Base-by-base conservation (phyloP, 1,140 invertebrate species). In the Scylla paramamosain region DNA sequence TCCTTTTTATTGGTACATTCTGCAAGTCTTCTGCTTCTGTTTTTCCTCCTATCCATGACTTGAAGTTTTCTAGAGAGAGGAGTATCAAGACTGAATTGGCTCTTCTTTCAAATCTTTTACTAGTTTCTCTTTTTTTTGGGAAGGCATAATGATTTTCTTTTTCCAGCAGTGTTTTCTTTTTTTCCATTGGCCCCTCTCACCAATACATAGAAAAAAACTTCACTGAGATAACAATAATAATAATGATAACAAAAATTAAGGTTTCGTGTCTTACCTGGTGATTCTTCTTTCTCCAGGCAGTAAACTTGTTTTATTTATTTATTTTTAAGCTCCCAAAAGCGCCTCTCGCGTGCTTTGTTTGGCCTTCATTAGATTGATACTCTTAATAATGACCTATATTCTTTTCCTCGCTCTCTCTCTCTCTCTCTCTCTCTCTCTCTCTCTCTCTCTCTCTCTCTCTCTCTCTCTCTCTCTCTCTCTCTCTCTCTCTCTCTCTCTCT, bases 381-480 rank as follows among this genome's bases (percentile, higher is more conserved):
- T 29, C 31, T 29, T 87, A 16, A 25, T 29, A 25, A 16, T 87
- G 16, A 25, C 84, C 31, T 29, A 25, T 29, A 25, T 29, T 87
- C 84, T 87, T 29, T 87, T 29, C n/a, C n/a, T n/a, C n/a, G n/a
- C n/a, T n/a, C n/a, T n/a, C n/a, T n/a, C n/a, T n/a, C n/a, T n/a
- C n/a, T 87, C 10, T 87, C 84, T 87, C 84, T 87, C 84, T 87
- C 84, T 87, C 84, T 87, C 84, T 87, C 84, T 87, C 84, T 87
- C 84, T 87, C 84, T 87, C 84, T 87, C 84, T 87, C 84, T 89
- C 87, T 32, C 87, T 89, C 87, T 89, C 10, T 89, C 87, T 87
- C 84, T 87, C n/a, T 90, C 88, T 48, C 39, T 90, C 39, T 48
- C 39, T 48, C 39, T 90, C 87, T 48, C 88, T 90, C 39, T 48